Evolutionary conservation across 2,888 invertebrate species (phyloP), one percentile per base, ranked within the genome.

Genomic region (Cephalotes varians): DNA sequence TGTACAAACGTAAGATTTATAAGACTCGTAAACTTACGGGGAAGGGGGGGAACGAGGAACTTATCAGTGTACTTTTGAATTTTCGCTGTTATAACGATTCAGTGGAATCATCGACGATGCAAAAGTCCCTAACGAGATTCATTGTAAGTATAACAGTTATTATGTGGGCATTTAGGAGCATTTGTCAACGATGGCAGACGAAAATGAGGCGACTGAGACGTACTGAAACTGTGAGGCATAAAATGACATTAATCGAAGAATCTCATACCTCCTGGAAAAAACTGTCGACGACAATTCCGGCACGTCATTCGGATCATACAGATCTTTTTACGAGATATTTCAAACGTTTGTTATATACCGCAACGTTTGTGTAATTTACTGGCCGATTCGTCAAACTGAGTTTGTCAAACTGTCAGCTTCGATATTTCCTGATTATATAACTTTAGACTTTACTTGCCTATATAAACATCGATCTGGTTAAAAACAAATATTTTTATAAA

Each of bases 1-100:
- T 91, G 92, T 92, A 92, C 91, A 92, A 91, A 92, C 82, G 85
- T 86, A 87, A 90, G 87, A 90, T 92, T 91, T 91, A 87, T 90
- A 92, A 92, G 91, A 92, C 92, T 92, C 90, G 85, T 67, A 44
- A 90, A 91, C 88, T 88, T 90, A 88, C 62, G 86, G 82, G 86
- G 1, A 21, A 25, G n/a, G 7, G 6, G 21, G 6, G 44, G 87
- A 87, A 88, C 84, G 87, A 90, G 90, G 91, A 92, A 89, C 91
- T 92, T 92, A 90, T 90, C 87, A 86, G 85, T 89, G 88, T 91
- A 88, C 83, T 88, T 88, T 74, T 87, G 86, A 84, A 84, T 87
- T 88, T 89, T 89, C 87, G 88, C 89, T 88, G 88, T 91, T 90
- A 84, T 83, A 69, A 83, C 85, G 85, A 87, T 88, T 85, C 86